Evolutionary conservation across 2,113 vertebrate species (phyloP), one percentile per base, ranked within the genome.

Genomic region (Oncorhynchus clarkii): DNA sequence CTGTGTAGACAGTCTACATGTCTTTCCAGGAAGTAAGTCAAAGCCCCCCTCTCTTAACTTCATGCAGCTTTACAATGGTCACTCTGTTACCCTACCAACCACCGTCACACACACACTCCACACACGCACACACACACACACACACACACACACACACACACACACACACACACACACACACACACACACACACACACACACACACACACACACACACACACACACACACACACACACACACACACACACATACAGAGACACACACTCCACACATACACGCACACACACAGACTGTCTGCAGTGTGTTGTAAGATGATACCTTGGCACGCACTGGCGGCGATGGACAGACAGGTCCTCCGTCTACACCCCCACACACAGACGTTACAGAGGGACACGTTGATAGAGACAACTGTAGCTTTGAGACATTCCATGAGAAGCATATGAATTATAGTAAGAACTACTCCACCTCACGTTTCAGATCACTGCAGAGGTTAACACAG

Each of bases 281-380:
- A 54, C 51, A 69, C 70, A 68, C 78, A 78, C 80, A 82, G 82
- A 83, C 81, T 84, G 85, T 34, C 65, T 80, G 80, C 49, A 54
- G 78, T 68, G 75, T 70, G 78, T 60, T 82, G 88, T 88, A 90
- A 88, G 67, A 76, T 13, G 85, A 90, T 82, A 75, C 80, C 1
- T 26, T 78, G 82, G 88, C 85, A 62, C 49, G 85, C 85, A 62
- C 62, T 1, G 45, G 77, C 75, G 84, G 78, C 84, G 83, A 82
- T 67, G 82, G 79, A 79, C 71, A 81, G 84, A 85, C 71, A 78
- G 76, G 80, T 85, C 78, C 1, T 88, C 88, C 75, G 18, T 88
- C 85, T 65, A 51, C 85, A 81, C 59, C 12, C 51, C 12, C 87
- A 81, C 59, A 62, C 87, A 78, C 75, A 3, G 77, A 81, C 73